Evolutionary conservation across 1,140 invertebrate species (phyloP).

Genomic region (Calliphora vicina): DNA sequence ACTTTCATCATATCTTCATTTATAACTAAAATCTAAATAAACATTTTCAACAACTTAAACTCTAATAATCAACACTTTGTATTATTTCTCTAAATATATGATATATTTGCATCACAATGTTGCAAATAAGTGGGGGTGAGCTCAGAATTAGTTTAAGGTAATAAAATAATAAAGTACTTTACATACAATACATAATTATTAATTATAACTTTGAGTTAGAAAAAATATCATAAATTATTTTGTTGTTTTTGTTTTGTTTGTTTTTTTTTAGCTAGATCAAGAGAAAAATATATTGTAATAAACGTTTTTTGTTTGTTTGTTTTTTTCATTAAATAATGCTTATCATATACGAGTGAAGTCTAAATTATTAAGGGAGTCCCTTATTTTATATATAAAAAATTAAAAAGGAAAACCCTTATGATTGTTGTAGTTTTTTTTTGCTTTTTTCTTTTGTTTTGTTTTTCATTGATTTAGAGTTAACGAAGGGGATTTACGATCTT

Average conservation of each 20-base stretch:
- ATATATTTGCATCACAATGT: too few relatives aligned
- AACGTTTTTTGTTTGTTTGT: not conserved
- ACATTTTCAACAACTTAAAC: not conserved
- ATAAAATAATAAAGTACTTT: conserved; percentile 42
- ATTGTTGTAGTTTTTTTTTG: conserved; percentile 28
- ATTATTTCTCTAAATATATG: not conserved
- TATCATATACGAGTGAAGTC: conserved; percentile 27
- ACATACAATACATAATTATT: conserved; percentile 36
- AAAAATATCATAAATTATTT: conserved; percentile 12
- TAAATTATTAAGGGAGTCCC: conserved; percentile 2
- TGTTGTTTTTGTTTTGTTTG: conserved; percentile 3
- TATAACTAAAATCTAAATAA: not conserved
- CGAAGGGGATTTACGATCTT: not conserved
- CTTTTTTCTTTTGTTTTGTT: too few relatives aligned
- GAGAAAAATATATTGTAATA: conserved; percentile 11
- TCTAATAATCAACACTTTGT: not conserved
- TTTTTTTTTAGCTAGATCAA: conserved; percentile 12
- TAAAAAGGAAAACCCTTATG: not conserved
- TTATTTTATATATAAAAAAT: not conserved
- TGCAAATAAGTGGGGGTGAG: too few relatives aligned
- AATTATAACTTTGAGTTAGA: conserved; percentile 41
- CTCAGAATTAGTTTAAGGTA: too few relatives aligned
- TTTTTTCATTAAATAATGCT: not conserved
- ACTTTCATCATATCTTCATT: too few relatives aligned
- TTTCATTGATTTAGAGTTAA: conserved; percentile 2